These are phyloP conservation scores for Galeruca laticollis DNA, from an alignment of 2,888 invertebrate genomes.

Conservation along the genomic window DNA sequence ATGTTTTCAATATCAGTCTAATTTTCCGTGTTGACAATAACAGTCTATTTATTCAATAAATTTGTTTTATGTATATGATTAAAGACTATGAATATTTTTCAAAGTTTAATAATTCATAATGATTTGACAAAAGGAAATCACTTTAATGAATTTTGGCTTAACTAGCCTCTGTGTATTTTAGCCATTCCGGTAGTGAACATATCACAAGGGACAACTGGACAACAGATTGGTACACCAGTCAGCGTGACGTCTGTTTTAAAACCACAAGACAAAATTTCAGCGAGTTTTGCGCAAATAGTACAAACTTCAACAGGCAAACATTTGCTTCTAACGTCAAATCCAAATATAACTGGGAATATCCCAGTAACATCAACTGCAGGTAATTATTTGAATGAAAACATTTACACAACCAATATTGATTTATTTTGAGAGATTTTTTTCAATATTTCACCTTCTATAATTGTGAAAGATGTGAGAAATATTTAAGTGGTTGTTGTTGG, in stretches of 20 bases:
- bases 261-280: slow-evolving; percentile 61
- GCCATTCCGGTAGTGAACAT: slow-evolving; percentile 68
- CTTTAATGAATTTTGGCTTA: slow-evolving; percentile 18
- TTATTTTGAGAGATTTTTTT: slow-evolving; percentile 7
- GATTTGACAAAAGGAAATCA: not conserved
- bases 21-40: too few relatives aligned
- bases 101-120: too few relatives aligned
- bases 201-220: slow-evolving; percentile 52
- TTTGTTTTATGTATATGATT: too few relatives aligned
- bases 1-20: too few relatives aligned
- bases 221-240: slow-evolving; percentile 55
- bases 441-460: not conserved
- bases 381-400: slow-evolving; percentile 36
- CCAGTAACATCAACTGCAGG: slow-evolving; percentile 62
- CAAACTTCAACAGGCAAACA: slow-evolving; percentile 80
- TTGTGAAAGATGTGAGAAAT: slow-evolving; percentile 60
- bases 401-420: too few relatives aligned
- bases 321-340: slow-evolving; percentile 72
- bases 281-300: slow-evolving; percentile 75
- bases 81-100: too few relatives aligned
- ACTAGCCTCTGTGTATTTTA: slow-evolving; percentile 48
- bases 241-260: slow-evolving; percentile 61
- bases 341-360: slow-evolving; percentile 62
- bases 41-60: too few relatives aligned
- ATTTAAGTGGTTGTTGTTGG: too few relatives aligned